Percentiles rank a stretch among this genome's conserved stretches.
Evolutionary conservation across 2,113 vertebrate species (phyloP).

Genomic region (Perca fluviatilis): DNA sequence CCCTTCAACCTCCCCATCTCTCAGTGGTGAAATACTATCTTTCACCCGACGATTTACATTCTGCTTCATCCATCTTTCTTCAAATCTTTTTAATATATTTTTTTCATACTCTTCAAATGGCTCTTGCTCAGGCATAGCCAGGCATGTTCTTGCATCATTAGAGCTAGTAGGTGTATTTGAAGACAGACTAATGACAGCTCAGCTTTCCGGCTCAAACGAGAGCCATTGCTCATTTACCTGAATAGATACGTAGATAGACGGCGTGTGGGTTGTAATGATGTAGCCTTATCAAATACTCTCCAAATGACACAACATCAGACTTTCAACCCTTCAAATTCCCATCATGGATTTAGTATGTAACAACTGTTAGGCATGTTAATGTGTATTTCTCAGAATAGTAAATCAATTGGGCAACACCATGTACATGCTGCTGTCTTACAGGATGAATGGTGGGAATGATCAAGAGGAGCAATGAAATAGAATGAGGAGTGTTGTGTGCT

Average conservation of each 20-base stretch:
- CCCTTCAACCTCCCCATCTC: conserved; percentile 36
- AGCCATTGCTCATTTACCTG: conserved; percentile 70
- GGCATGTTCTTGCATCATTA: conserved; percentile 80
- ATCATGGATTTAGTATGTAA: conserved; percentile 51
- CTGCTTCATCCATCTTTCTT: conserved; percentile 62
- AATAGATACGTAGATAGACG: conserved; percentile 53
- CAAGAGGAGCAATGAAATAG: conserved; percentile 58
- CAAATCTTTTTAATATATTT: conserved; percentile 57
- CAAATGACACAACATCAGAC: conserved; percentile 45
- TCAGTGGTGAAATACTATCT: conserved; percentile 47
- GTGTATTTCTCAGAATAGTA: conserved; percentile 49
- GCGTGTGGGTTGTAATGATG: conserved; percentile 40
- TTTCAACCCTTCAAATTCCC: conserved; percentile 48
- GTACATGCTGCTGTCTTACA: conserved; percentile 23
- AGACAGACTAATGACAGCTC: conserved; percentile 77
- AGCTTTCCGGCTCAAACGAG: conserved; percentile 69
- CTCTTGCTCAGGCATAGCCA: conserved; percentile 65
- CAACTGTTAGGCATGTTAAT: conserved; percentile 61
- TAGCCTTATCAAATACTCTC: conserved; percentile 63
- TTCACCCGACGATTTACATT: conserved; percentile 61
- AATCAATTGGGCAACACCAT: conserved; percentile 58
- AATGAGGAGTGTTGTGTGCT: conserved; percentile 42
- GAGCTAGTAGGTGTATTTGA: conserved; percentile 74
- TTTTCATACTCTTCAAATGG: conserved; percentile 66
- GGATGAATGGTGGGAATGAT: conserved; percentile 48